Percentiles rank a stretch among this genome's conserved stretches.
Evolutionary conservation across 2,797 vertebrate genomes (phyloP).

Genomic region (Amphiprion clarkii): DNA sequence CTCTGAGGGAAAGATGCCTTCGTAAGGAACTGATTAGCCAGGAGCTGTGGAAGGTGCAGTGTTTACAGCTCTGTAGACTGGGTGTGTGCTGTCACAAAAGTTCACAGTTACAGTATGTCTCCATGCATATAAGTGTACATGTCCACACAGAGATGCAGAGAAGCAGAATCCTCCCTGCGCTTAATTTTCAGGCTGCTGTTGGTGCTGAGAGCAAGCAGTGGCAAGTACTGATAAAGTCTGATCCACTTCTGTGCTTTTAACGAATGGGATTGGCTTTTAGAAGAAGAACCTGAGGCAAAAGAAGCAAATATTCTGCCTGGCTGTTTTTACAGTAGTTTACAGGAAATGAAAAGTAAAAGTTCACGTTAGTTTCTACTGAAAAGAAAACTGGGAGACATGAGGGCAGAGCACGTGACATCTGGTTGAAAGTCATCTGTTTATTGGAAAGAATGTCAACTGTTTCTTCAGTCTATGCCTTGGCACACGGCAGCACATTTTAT

Average conservation of each 20-base stretch:
- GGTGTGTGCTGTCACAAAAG: conserved; percentile 25
- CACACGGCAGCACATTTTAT: conserved; percentile 10
- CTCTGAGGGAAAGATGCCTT: conserved; percentile 48
- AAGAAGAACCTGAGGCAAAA: neutral
- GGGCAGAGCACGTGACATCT: neutral
- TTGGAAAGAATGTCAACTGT: neutral
- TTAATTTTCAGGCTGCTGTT: conserved; percentile 32
- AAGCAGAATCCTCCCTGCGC: conserved; percentile 28
- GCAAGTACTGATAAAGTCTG: conserved; percentile 36
- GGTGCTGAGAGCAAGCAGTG: conserved; percentile 38
- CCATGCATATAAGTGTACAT: conserved; percentile 11
- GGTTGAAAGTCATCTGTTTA: neutral
- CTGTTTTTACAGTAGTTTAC: neutral
- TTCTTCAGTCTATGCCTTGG: neutral
- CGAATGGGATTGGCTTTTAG: conserved; percentile 10
- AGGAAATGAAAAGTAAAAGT: neutral
- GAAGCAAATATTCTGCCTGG: neutral
- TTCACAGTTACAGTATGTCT: conserved; percentile 25
- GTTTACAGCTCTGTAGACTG: conserved; percentile 35
- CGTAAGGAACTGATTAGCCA: conserved; percentile 70
- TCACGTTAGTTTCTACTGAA: neutral
- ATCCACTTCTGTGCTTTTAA: conserved; percentile 16
- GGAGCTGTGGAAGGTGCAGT: conserved; percentile 49
- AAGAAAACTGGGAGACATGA: neutral
- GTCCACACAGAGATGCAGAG: conserved; percentile 3